Evolutionary conservation across 2,113 vertebrate genomes (phyloP).

Genomic region (Ochotona princeps): DNA sequence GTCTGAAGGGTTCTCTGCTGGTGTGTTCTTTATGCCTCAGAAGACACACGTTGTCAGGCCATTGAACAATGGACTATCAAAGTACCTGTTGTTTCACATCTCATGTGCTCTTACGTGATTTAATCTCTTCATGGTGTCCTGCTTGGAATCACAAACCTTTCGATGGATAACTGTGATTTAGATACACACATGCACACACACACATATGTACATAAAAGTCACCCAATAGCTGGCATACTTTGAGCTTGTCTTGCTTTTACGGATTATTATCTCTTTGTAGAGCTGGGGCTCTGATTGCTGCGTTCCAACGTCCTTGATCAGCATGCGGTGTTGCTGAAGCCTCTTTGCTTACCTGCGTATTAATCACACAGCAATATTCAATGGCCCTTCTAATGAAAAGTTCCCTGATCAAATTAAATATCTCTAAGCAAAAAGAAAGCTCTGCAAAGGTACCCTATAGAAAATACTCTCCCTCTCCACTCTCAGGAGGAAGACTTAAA

Average conservation of each 20-base stretch:
- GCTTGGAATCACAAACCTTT: slow-evolving; percentile 50
- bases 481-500: slow-evolving; percentile 97
- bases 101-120: slow-evolving; percentile 43
- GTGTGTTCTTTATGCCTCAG: slow-evolving; percentile 71
- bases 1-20: slow-evolving; percentile 59
- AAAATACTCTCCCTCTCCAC: slow-evolving; percentile 59
- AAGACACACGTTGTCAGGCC: not conserved
- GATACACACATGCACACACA: not conserved
- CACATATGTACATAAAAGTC: slow-evolving; percentile 27
- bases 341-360: slow-evolving; percentile 74
- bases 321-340: slow-evolving; percentile 60
- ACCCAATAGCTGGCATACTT: slow-evolving; percentile 41
- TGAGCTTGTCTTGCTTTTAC: slow-evolving; percentile 78
- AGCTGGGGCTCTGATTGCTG: slow-evolving; percentile 70
- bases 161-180: not conserved
- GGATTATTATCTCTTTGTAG: slow-evolving; percentile 54
- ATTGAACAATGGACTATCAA: slow-evolving; percentile 36
- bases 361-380: slow-evolving; percentile 78
- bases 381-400: slow-evolving; percentile 70
- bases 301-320: slow-evolving; percentile 67
- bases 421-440: not conserved
- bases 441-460: not conserved
- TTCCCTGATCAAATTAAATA: slow-evolving; percentile 44
- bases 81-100: slow-evolving; percentile 66
- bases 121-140: slow-evolving; percentile 65